Conservation (phyloP, 2,888 invertebrate genomes). For the Sialis lutaria region DNA sequence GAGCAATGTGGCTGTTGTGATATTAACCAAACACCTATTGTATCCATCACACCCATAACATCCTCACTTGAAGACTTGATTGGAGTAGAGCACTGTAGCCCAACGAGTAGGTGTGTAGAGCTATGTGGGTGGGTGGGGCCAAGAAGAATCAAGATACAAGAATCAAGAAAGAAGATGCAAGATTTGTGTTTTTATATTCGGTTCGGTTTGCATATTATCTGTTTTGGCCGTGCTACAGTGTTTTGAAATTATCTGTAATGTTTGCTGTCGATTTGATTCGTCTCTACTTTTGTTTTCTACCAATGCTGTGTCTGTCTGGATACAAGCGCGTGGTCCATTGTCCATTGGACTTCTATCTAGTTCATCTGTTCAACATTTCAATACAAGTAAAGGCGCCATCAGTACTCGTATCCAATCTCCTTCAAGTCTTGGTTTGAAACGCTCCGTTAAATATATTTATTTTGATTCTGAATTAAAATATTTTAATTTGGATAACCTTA, state of each 20-base stretch:
- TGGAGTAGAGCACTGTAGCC: constrained; percentile 27
- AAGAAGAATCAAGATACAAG: constrained; percentile 29
- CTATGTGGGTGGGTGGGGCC: constrained; percentile 18
- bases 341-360: too few species aligned
- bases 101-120: constrained; percentile 24
- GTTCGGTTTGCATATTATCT: constrained; percentile 2
- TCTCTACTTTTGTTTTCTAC: too few species aligned
- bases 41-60: too few species aligned
- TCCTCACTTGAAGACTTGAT: too few species aligned
- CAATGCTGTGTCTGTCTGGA: too few species aligned
- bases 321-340: too few species aligned
- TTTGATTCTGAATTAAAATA: too few species aligned
- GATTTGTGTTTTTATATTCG: constrained; percentile 9
- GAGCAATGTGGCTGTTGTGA: too few species aligned
- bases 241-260: constrained; percentile 18
- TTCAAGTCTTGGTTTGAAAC: not conserved
- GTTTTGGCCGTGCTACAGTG: constrained; percentile 28
- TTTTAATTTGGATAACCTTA: too few species aligned
- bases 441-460: not conserved
- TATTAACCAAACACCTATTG: too few species aligned
- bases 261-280: too few species aligned
- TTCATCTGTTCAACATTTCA: too few species aligned
- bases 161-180: constrained; percentile 26
- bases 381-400: constrained; percentile 2
- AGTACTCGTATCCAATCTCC: not conserved